These are phyloP conservation scores for Onthophagus sagittarius DNA, from an alignment of 2,888 invertebrate genomes.

Conservation along the genomic window DNA sequence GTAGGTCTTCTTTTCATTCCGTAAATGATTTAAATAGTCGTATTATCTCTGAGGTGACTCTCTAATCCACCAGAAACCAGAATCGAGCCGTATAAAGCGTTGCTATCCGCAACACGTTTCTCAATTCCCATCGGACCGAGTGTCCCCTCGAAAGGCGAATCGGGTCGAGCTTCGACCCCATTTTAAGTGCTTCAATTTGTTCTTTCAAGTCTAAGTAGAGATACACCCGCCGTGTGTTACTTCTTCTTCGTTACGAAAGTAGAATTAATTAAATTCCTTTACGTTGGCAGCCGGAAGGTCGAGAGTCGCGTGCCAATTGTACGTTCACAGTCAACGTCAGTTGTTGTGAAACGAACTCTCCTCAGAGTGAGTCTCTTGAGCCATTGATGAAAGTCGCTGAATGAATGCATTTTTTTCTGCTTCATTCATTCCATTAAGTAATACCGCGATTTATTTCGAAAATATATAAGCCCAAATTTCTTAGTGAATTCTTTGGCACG, in stretches of 20 bases:
- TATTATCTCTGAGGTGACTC: neutral
- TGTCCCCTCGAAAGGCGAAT: neutral
- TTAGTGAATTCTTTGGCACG: neutral
- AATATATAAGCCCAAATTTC: neutral
- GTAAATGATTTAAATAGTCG: neutral
- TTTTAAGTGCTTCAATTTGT: neutral
- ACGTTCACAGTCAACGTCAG: neutral
- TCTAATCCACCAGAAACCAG: neutral
- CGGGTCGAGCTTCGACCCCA: neutral
- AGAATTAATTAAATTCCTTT: neutral
- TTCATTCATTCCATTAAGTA: neutral
- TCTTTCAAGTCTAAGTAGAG: too few relatives aligned
- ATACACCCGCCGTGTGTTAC: neutral
- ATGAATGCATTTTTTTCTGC: neutral
- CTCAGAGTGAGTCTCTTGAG: neutral
- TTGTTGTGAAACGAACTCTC: neutral
- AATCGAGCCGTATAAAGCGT: neutral
- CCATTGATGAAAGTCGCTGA: neutral
- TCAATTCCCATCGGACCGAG: neutral
- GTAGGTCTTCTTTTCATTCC: neutral
- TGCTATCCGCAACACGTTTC: neutral
- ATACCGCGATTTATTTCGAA: neutral
- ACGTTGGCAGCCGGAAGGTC: neutral
- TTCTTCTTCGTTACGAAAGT: neutral
- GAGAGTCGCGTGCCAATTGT: neutral